Evolutionary conservation across 1,140 invertebrate genomes (phyloP), one percentile per base, ranked within the genome.

Genomic region (Drosophila pachea): DNA sequence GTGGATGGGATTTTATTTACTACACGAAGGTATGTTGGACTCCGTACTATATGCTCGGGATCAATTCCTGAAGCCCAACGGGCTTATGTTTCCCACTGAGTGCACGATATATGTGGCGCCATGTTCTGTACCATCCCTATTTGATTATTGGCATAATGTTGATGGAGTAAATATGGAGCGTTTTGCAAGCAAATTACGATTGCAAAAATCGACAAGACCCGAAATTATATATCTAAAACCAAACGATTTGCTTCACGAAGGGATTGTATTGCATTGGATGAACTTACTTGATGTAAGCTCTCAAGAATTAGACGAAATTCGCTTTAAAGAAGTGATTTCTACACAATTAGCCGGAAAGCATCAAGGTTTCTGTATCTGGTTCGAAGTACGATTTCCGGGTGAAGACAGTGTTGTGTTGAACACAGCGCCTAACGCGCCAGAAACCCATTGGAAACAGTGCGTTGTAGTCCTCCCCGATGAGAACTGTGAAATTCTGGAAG

Each of bases 1-100:
- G 90, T 99, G 98, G 97, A 99, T 99, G 98, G 98, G 98, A 4
- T 99, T 99, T 90, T 99, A 98, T 90, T 91, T 99, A 8, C 91
- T 99, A 33, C 99, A 98, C 89, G 98, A 99, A 90, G 97, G 96
- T 35, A 99, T 99, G 98, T 90, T 99, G 38, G 96, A 99, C 88
- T 96, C 95, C 11, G 93, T 97, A 0, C 92, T 99, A 47, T 93
- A 93, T 89, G 98, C 98, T 0, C 92, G 98, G 86, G 97, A 99
- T 89, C 95, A 96, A 86, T 98, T 97, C 91, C 91, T 99, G 11
- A 94, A 92, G 66, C 92, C 93, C 3, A 93, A 91, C 77, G 97
- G 97, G 9, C 89, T 92, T 12, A 90, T 95, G 74, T 93, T 93
- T 88, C 93, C 93, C 16, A 91, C 92, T 73, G 91, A 90, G 83